Conservation (phyloP, 1,140 invertebrate genomes). For the Drosophila trapezifrons region DNA sequence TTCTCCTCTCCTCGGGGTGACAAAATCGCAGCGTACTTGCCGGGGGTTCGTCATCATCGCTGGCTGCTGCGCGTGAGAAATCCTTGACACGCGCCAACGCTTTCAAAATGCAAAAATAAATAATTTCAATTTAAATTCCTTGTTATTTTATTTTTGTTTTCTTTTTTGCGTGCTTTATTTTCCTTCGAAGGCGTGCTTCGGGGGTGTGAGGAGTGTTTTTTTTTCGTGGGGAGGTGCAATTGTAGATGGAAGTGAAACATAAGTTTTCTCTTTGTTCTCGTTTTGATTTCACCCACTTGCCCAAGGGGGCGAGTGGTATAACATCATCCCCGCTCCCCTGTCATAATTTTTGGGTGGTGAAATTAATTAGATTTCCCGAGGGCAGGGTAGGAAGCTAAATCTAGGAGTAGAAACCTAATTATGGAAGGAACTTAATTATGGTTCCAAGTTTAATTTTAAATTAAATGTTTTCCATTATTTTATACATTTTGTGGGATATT, state of each 20-base stretch:
- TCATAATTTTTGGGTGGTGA: constrained; percentile 33
- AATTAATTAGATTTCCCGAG: constrained; percentile 37
- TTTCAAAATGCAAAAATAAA: constrained; percentile 83
- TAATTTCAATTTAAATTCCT: constrained; percentile 82
- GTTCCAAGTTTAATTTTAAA: background rate
- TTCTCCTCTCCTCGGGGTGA: constrained; percentile 10
- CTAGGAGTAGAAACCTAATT: background rate
- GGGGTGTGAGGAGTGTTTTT: background rate
- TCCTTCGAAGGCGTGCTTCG: constrained; percentile 13
- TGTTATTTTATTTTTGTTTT: constrained; percentile 62
- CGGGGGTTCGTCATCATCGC: constrained; percentile 40
- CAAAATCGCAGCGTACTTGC: constrained; percentile 25
- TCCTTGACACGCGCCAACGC: constrained; percentile 79
- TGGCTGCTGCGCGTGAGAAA: constrained; percentile 67
- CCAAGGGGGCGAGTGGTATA: constrained; percentile 1
- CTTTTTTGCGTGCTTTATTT: constrained; percentile 30
- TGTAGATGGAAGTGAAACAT: constrained; percentile 65
- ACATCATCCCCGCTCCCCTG: background rate
- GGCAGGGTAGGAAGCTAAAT: background rate
- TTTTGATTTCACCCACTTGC: constrained; percentile 46
- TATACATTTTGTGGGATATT: background rate
- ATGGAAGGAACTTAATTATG: background rate
- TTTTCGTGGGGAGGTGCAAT: constrained; percentile 28
- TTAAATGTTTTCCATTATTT: background rate
- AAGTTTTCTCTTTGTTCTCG: constrained; percentile 66